These are phyloP conservation scores for Xestia xanthographa DNA, from an alignment of 2,888 invertebrate species.

Conservation along the genomic window DNA sequence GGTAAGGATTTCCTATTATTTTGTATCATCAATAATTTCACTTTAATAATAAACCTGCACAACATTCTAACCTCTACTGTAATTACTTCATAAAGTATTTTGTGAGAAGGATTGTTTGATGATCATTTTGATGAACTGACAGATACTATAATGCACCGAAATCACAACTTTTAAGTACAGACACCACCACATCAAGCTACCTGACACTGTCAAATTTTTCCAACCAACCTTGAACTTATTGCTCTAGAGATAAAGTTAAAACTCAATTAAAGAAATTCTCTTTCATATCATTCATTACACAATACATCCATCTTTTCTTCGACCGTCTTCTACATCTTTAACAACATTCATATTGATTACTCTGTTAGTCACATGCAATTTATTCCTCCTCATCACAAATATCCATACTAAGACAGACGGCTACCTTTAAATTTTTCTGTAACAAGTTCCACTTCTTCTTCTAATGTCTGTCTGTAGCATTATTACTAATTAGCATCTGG, in stretches of 20 bases:
- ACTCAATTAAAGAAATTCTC: no score
- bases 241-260: no score
- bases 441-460: neutral
- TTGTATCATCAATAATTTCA: neutral
- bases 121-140: neutral
- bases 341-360: neutral
- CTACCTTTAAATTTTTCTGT: neutral
- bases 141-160: neutral
- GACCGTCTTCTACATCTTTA: neutral
- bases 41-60: neutral
- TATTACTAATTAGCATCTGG: neutral
- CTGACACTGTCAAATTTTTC: no score
- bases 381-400: neutral
- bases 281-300: neutral
- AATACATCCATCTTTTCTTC: neutral
- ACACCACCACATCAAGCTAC: no score
- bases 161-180: neutral
- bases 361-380: neutral
- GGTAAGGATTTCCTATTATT: conserved; percentile 82
- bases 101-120: neutral
- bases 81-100: neutral
- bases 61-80: neutral
- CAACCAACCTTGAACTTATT: no score
- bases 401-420: neutral
- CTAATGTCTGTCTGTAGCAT: neutral